Evolutionary conservation across 1,140 invertebrate species (phyloP).

Genomic region (Ephestia elutella): DNA sequence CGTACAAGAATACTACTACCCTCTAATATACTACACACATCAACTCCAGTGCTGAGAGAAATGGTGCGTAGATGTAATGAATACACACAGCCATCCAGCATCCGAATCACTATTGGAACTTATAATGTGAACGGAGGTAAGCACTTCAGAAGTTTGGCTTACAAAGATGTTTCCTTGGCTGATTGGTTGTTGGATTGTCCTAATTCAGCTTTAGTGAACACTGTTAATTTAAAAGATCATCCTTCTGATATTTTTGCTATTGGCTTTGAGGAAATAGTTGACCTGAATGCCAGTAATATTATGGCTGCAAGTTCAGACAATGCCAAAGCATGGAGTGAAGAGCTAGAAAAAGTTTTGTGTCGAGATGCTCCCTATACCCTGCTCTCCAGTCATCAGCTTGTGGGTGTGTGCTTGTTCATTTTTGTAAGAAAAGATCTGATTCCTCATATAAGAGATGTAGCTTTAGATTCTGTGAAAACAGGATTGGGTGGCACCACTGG

Average conservation of each 20-base stretch:
- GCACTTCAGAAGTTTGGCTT: constrained; percentile 97
- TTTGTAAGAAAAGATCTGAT: constrained; percentile 93
- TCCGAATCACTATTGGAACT: constrained; percentile 93
- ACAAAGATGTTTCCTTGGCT: constrained; percentile 93
- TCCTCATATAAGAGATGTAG: constrained; percentile 92
- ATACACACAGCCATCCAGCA: constrained; percentile 82
- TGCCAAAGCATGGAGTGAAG: constrained; percentile 95
- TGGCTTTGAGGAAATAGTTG: constrained; percentile 99
- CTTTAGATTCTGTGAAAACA: constrained; percentile 97
- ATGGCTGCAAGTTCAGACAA: constrained; percentile 97
- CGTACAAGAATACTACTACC: constrained; percentile 91
- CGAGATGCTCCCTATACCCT: constrained; percentile 92
- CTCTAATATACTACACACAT: constrained; percentile 90
- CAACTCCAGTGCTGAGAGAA: constrained; percentile 85
- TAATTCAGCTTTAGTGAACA: constrained; percentile 75
- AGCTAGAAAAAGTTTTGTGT: constrained; percentile 94
- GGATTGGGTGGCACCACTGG: constrained; percentile 96
- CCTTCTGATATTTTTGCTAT: constrained; percentile 96
- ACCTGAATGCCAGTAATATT: constrained; percentile 98
- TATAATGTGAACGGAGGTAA: constrained; percentile 99
- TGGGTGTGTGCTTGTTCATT: constrained; percentile 97
- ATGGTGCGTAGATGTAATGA: constrained; percentile 90
- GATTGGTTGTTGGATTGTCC: constrained; percentile 95
- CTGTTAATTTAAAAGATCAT: constrained; percentile 74
- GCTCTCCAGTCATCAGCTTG: constrained; percentile 96